Conservation (phyloP, 2,888 invertebrate species). For the Octonoba sinensis region DNA sequence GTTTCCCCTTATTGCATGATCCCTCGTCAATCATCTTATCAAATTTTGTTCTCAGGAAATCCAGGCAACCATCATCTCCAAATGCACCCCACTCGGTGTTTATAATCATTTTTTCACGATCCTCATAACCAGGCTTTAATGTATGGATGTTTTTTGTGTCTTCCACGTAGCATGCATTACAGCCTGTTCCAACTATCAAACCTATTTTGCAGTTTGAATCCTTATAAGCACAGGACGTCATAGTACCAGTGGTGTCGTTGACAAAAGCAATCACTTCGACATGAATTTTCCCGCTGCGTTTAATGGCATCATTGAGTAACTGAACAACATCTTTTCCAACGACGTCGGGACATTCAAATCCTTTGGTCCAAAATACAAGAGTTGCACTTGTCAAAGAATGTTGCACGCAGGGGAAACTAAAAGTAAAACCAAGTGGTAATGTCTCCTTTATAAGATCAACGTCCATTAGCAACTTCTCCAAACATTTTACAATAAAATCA, state of each 20-base stretch:
- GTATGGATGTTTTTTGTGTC: conserved; percentile 78
- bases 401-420: conserved; percentile 93
- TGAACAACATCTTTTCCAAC: conserved; percentile 91
- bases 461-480: conserved; percentile 90
- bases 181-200: conserved; percentile 83
- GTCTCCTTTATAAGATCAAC: conserved; percentile 81
- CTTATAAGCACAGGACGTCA: conserved; percentile 98
- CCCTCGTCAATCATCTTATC: conserved; percentile 84
- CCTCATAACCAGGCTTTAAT: conserved; percentile 76
- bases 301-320: conserved; percentile 89
- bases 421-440: conserved; percentile 94
- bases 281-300: conserved; percentile 81
- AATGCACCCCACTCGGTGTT: conserved; percentile 99
- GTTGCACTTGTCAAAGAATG: conserved; percentile 87
- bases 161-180: conserved; percentile 63
- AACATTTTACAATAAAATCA: conserved; percentile 94
- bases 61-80: conserved; percentile 89
- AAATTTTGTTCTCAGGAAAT: conserved; percentile 83
- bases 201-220: conserved; percentile 93
- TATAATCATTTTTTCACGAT: conserved; percentile 78
- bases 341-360: conserved; percentile 92
- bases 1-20: conserved; percentile 82
- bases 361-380: conserved; percentile 94
- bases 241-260: conserved; percentile 96
- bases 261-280: conserved; percentile 94